These are phyloP conservation scores for Lipophrys pholis DNA, from an alignment of 2,113 vertebrate species.

Conservation along the genomic window DNA sequence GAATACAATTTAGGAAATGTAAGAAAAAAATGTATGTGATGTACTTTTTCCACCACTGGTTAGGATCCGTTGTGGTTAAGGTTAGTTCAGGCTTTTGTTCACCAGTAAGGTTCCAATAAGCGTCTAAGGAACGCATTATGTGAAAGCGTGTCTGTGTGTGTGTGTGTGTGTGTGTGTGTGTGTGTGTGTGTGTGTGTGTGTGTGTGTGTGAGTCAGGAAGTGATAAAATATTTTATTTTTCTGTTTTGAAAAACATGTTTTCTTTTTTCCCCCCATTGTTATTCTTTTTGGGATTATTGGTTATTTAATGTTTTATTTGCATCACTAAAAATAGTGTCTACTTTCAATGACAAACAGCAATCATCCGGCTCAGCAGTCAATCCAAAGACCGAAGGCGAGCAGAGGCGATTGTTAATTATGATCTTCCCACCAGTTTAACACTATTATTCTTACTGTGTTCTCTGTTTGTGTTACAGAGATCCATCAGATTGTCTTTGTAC, in stretches of 20 bases:
- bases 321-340: conserved; percentile 27
- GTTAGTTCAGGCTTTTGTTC: too few species aligned
- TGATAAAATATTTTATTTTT: conserved; percentile 55
- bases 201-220: conserved; percentile 15
- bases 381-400: not conserved
- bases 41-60: too few species aligned
- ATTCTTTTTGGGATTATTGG: not conserved
- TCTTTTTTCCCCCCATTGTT: not conserved
- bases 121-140: too few species aligned
- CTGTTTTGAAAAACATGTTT: conserved; percentile 45
- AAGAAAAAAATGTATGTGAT: too few species aligned
- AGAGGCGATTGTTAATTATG: conserved; percentile 30
- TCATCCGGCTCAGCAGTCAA: not conserved
- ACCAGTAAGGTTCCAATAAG: too few species aligned
- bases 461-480: conserved; percentile 53
- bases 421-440: conserved; percentile 66
- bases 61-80: too few species aligned
- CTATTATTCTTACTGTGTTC: conserved; percentile 53
- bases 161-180: conserved; percentile 2
- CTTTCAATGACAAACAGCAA: conserved; percentile 19
- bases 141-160: conserved; percentile 14
- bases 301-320: conserved; percentile 33
- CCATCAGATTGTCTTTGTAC: conserved; percentile 12
- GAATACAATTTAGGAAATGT: too few species aligned
- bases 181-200: conserved; percentile 20